Evolutionary conservation across 2,113 vertebrate genomes (phyloP).

Genomic region (Lathamus discolor): DNA sequence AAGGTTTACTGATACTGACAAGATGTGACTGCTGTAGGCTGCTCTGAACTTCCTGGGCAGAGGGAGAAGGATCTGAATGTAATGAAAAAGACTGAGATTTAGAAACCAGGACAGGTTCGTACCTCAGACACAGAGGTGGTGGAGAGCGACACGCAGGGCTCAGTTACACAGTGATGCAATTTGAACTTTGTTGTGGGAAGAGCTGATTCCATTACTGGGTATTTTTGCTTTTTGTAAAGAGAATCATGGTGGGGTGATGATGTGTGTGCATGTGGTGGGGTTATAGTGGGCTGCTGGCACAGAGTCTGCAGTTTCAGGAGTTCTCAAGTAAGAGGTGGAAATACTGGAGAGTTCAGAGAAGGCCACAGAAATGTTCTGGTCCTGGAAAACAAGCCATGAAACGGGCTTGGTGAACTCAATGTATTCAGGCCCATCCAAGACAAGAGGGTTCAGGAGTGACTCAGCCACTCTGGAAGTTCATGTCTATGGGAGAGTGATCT

Average conservation of each 20-base stretch:
- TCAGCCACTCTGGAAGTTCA: background rate
- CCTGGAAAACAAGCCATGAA: background rate
- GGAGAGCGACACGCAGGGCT: background rate
- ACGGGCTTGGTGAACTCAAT: background rate
- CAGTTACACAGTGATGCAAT: background rate
- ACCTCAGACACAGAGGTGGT: background rate
- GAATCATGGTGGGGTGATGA: background rate
- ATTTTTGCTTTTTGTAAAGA: background rate
- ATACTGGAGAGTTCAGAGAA: background rate
- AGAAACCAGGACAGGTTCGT: rapidly evolving
- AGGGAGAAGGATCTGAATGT: background rate
- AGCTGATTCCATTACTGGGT: background rate
- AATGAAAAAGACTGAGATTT: background rate
- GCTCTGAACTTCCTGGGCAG: background rate
- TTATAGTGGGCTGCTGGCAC: rapidly evolving
- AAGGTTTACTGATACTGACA: background rate
- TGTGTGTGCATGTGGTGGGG: background rate
- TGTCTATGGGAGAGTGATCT: background rate
- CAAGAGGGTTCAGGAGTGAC: background rate
- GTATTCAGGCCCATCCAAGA: background rate
- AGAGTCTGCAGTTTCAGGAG: background rate
- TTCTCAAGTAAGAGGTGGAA: background rate
- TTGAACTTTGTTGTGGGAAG: background rate
- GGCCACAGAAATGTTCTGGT: background rate
- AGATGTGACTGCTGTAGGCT: background rate